Percentiles rank a stretch among this genome's conserved stretches.
These are phyloP conservation scores for Eulemur rubriventer DNA, from an alignment of 2,797 vertebrate species.

Conservation along the genomic window DNA sequence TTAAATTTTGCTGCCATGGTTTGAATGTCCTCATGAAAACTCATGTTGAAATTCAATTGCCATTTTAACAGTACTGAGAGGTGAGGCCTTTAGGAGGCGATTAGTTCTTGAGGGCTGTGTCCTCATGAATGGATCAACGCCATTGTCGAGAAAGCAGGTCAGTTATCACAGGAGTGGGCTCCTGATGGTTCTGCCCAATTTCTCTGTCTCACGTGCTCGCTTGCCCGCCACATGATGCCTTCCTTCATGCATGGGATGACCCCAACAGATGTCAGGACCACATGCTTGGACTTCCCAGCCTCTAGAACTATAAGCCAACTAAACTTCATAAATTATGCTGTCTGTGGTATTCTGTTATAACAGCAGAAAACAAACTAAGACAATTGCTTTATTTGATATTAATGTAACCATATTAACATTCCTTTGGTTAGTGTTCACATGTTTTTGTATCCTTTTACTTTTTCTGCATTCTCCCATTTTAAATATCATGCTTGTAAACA, in stretches of 20 bases:
- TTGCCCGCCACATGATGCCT: neutral
- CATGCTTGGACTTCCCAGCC: neutral
- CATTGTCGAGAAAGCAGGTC: neutral
- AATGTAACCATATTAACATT: neutral
- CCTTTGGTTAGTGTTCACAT: neutral
- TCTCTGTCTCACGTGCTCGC: neutral
- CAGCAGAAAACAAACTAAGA: neutral
- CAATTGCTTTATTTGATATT: neutral
- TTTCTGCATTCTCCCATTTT: neutral
- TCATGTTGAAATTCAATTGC: neutral
- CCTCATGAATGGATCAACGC: neutral
- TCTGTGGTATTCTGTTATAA: neutral
- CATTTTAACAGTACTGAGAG: neutral
- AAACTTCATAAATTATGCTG: neutral
- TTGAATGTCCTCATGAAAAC: neutral
- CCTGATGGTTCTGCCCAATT: neutral
- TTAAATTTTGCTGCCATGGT: neutral
- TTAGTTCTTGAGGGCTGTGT: neutral
- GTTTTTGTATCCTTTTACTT: neutral
- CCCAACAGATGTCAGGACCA: neutral
- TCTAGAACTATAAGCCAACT: neutral
- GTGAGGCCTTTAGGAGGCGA: neutral
- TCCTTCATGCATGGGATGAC: neutral
- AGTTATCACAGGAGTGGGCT: neutral
- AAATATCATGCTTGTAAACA: neutral